phyloP scores from a whole-genome alignment of 2,888 invertebrate species.

The Sphaerophoria rueppellii region DNA sequence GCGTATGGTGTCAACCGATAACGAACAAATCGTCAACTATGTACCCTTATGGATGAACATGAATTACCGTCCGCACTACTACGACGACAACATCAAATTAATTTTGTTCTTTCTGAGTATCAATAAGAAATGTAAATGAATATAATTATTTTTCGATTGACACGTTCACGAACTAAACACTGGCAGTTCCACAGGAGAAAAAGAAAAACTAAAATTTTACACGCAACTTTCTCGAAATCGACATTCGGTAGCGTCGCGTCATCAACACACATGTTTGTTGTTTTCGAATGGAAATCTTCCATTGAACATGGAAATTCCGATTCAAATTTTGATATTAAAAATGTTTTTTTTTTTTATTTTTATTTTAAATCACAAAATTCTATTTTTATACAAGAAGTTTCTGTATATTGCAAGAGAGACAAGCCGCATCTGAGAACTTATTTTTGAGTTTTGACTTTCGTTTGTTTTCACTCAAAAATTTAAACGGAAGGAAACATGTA shows the following conservation, averaged over 20 bases:
- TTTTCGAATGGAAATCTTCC: neutral
- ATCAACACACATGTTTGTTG: neutral
- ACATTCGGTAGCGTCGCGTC: neutral
- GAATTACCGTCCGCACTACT: slow-evolving; percentile 34
- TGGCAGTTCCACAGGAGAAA: neutral
- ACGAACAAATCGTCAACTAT: slow-evolving; percentile 6
- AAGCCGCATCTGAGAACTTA: no score
- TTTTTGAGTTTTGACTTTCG: no score
- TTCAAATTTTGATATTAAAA: slow-evolving; percentile 65
- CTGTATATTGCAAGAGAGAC: neutral
- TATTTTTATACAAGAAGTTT: slow-evolving; percentile 55
- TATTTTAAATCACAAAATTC: slow-evolving; percentile 47
- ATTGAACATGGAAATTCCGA: slow-evolving; percentile 15
- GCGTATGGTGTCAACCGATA: slow-evolving; percentile 10
- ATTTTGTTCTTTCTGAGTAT: slow-evolving; percentile 43
- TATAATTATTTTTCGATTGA: slow-evolving; percentile 45
- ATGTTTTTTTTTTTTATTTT: slow-evolving; percentile 10
- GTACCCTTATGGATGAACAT: neutral
- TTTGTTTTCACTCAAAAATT: no score
- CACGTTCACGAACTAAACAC: neutral
- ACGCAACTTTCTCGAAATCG: slow-evolving; percentile 21
- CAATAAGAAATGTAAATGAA: slow-evolving; percentile 49
- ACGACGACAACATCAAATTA: slow-evolving; percentile 8
- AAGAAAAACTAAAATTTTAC: slow-evolving; percentile 27
- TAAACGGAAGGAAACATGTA: no score